These are phyloP conservation scores for Drosophila nasuta DNA, from an alignment of 1,140 invertebrate species.

Conservation along the genomic window DNA sequence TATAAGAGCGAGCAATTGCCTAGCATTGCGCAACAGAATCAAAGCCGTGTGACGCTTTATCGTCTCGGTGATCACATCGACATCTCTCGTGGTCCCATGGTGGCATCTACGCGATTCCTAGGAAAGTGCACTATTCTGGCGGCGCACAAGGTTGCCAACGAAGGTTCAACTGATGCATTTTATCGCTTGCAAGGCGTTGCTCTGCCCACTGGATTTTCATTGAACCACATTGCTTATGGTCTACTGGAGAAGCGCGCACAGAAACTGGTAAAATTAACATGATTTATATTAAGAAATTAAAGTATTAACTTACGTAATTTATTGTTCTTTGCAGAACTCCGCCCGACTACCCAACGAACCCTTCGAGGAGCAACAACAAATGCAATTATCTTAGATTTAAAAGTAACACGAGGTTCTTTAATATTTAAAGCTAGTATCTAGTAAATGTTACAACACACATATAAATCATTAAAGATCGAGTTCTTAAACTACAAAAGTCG, in stretches of 20 bases:
- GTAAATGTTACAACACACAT: constrained; percentile 37
- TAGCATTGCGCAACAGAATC: constrained; percentile 88
- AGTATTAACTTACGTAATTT: neutral
- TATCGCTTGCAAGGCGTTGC: constrained; percentile 96
- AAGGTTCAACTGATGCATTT: constrained; percentile 86
- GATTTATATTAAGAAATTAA: neutral
- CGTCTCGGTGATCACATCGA: constrained; percentile 94
- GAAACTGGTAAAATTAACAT: constrained; percentile 87
- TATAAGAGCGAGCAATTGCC: constrained; percentile 94
- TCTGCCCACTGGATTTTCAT: constrained; percentile 90
- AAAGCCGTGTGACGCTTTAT: constrained; percentile 91
- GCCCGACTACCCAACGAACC: constrained; percentile 85
- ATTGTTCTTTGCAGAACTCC: constrained; percentile 82
- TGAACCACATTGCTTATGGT: constrained; percentile 93
- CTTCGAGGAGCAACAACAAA: constrained; percentile 75
- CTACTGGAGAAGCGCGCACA: constrained; percentile 91
- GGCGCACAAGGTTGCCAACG: constrained; percentile 88
- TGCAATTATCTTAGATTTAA: constrained; percentile 73
- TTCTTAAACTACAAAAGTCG: constrained; percentile 4
- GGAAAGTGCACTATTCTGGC: constrained; percentile 91
- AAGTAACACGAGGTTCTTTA: constrained; percentile 47
- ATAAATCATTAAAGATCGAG: constrained; percentile 56
- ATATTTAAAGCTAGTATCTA: constrained; percentile 52
- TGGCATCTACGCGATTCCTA: constrained; percentile 90
- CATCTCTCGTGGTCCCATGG: constrained; percentile 95